A percentile compares a stretch with the other conserved stretches of the same genome.
Conservation (phyloP, 2,888 invertebrate species). For the Drosophila fulvimacula region DNA sequence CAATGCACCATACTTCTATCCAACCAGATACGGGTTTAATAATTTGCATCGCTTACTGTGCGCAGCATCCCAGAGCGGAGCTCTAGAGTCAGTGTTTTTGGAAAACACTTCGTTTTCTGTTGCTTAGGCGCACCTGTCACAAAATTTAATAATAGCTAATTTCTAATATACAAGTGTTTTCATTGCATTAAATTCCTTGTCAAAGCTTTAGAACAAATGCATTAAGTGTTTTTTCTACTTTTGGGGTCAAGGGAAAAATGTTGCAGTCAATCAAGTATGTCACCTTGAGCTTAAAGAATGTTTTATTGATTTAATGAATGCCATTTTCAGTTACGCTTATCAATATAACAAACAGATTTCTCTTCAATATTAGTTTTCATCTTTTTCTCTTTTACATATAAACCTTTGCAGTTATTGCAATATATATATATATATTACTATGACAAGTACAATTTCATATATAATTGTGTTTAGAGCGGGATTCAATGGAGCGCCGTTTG, state of each 20-base stretch:
- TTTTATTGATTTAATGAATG: constrained; percentile 78
- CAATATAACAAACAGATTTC: constrained; percentile 80
- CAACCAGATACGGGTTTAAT: constrained; percentile 9
- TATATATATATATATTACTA: constrained; percentile 70
- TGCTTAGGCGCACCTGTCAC: constrained; percentile 49
- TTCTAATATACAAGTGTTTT: constrained; percentile 34
- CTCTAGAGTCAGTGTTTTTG: constrained; percentile 26
- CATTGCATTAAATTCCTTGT: constrained; percentile 57
- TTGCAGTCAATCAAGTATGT: constrained; percentile 8
- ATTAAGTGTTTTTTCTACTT: neutral
- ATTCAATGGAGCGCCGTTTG: constrained; percentile 43
- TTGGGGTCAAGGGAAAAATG: neutral
- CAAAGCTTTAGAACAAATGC: constrained; percentile 52
- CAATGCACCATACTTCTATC: constrained; percentile 31
- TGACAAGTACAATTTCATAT: constrained; percentile 68
- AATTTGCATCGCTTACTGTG: constrained; percentile 28
- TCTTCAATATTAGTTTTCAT: constrained; percentile 63
- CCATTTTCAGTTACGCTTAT: constrained; percentile 72
- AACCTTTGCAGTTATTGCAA: constrained; percentile 65
- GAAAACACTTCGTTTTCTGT: constrained; percentile 40
- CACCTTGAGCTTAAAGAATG: constrained; percentile 72
- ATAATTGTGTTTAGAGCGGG: constrained; percentile 54
- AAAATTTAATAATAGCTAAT: constrained; percentile 44
- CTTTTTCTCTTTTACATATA: constrained; percentile 50
- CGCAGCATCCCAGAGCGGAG: constrained; percentile 21